Conservation (phyloP, 2,888 invertebrate species). For the Muscina levida region DNA sequence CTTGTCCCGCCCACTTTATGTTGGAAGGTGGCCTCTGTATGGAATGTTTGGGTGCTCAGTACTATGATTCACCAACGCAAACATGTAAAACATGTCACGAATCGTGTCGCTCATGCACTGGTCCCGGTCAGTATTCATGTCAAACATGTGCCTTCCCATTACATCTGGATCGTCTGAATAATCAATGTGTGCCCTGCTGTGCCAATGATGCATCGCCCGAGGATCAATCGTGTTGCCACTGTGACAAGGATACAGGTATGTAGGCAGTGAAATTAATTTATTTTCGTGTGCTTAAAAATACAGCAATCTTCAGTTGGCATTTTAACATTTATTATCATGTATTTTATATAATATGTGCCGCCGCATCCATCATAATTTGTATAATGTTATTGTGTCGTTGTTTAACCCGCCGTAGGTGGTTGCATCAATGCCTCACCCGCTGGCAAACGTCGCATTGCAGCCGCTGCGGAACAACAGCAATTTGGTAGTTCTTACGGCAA, state of each 20-base stretch:
- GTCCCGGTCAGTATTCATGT: conserved; percentile 86
- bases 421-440: conserved; percentile 88
- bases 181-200: conserved; percentile 89
- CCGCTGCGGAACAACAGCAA: conserved; percentile 80
- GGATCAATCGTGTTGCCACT: conserved; percentile 85
- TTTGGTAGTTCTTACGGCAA: conserved; percentile 71
- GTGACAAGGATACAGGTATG: conserved; percentile 85
- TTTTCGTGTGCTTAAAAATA: too few species aligned
- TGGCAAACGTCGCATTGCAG: conserved; percentile 87
- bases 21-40: conserved; percentile 87
- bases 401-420: conserved; percentile 82
- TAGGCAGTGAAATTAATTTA: too few species aligned
- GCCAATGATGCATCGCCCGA: conserved; percentile 80
- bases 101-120: conserved; percentile 85
- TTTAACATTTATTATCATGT: conserved; percentile 9
- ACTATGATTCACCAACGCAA: conserved; percentile 85
- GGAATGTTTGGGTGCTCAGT: conserved; percentile 88
- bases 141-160: conserved; percentile 84
- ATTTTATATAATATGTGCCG: background rate
- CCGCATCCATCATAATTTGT: background rate
- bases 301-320: too few species aligned
- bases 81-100: conserved; percentile 85
- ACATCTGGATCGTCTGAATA: conserved; percentile 86
- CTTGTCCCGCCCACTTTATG: conserved; percentile 87
- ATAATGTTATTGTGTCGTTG: background rate